A percentile compares a stretch with the other conserved stretches of the same genome.
phyloP scores from a whole-genome alignment of 2,797 vertebrate species.

The Phoxinus dragarum region DNA sequence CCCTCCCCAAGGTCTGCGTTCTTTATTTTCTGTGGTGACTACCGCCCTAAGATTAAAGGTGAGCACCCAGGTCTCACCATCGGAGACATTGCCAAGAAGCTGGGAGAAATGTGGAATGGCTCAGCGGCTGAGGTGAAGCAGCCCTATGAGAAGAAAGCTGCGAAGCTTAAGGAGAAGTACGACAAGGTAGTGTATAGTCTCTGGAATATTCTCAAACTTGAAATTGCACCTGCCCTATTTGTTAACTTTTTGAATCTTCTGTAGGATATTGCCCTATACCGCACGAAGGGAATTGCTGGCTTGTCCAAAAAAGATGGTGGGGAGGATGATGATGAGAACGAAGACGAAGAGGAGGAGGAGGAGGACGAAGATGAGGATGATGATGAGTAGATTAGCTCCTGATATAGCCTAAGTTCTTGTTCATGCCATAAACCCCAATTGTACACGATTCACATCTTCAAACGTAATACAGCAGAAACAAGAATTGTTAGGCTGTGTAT shows the following conservation, averaged over 20 bases:
- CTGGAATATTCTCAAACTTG: not conserved
- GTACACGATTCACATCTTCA: conserved; percentile 78
- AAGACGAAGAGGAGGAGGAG: conserved; percentile 84
- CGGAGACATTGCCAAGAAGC: conserved; percentile 94
- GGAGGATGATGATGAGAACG: conserved; percentile 88
- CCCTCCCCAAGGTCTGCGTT: conserved; percentile 91
- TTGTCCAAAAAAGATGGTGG: conserved; percentile 81
- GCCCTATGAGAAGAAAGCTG: conserved; percentile 94
- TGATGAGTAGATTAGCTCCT: conserved; percentile 73
- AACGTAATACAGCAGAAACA: conserved; percentile 74
- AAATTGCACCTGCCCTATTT: not conserved
- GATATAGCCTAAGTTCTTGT: conserved; percentile 82
- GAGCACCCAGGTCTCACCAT: conserved; percentile 91
- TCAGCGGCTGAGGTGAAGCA: conserved; percentile 90
- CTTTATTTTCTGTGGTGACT: conserved; percentile 96
- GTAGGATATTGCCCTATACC: conserved; percentile 94
- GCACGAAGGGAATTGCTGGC: conserved; percentile 90
- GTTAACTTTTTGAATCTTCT: not conserved
- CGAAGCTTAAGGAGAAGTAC: conserved; percentile 97
- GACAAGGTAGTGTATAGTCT: conserved; percentile 84
- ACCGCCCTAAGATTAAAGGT: conserved; percentile 93
- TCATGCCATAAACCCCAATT: conserved; percentile 82
- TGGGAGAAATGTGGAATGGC: conserved; percentile 97
- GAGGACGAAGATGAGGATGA: conserved; percentile 81
- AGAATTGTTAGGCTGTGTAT: conserved; percentile 77